phyloP scores from a whole-genome alignment of 1,140 invertebrate genomes.

The Cotesia typhae region DNA sequence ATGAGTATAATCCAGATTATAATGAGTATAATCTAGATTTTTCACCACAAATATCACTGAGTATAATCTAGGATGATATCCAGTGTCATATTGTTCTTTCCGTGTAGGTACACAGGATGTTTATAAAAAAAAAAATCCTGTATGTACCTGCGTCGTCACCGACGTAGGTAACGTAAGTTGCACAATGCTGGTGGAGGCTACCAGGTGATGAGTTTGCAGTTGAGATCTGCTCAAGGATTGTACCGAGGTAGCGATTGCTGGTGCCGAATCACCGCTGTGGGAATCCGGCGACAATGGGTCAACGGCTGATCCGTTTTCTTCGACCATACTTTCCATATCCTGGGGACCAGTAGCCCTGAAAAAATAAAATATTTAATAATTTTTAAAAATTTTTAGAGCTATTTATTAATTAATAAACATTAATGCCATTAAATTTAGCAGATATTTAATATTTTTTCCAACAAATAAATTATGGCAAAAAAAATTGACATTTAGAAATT shows the following conservation, averaged over 20 bases:
- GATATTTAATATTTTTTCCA: too few relatives aligned
- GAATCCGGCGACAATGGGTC: conserved; percentile 70
- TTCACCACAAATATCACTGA: too few relatives aligned
- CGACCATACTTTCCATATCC: conserved; percentile 87
- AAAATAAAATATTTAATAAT: conserved; percentile 50
- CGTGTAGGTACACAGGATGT: conserved; percentile 57
- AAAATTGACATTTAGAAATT: too few relatives aligned
- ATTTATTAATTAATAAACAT: too few relatives aligned
- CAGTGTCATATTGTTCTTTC: too few relatives aligned
- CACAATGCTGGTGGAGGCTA: conserved; percentile 81
- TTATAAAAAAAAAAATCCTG: conserved; percentile 48
- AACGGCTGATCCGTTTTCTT: conserved; percentile 80
- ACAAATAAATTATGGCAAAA: too few relatives aligned
- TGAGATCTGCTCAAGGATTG: conserved; percentile 65
- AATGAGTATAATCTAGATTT: too few relatives aligned
- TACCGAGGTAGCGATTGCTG: conserved; percentile 69
- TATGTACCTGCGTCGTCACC: conserved; percentile 74
- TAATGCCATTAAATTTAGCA: too few relatives aligned
- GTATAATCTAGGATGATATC: too few relatives aligned
- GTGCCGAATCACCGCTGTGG: conserved; percentile 64
- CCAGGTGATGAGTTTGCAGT: conserved; percentile 67
- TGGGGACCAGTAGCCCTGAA: conserved; percentile 65
- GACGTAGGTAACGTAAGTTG: conserved; percentile 80
- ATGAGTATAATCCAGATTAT: too few relatives aligned
- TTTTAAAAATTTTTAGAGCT: too few relatives aligned